Evolutionary conservation across 2,797 vertebrate genomes (phyloP).

Genomic region (Sebastes taczanowskii): DNA sequence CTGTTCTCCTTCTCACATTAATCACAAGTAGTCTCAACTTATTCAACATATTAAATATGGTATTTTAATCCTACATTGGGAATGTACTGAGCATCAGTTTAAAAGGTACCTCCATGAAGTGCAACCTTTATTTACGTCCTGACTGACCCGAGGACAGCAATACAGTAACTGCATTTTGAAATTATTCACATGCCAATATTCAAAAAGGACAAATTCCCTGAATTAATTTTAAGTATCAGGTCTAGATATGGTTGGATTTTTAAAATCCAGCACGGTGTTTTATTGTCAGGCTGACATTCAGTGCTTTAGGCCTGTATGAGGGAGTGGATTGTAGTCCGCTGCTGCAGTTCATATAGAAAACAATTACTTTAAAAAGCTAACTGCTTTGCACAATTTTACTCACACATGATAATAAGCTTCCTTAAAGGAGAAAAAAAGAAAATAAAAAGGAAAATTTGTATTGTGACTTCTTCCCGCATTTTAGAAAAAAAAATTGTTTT

Average conservation of each 20-base stretch:
- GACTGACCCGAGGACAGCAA: constrained; percentile 62
- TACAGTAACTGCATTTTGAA: constrained; percentile 76
- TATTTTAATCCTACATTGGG: constrained; percentile 75
- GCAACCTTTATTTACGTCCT: constrained; percentile 79
- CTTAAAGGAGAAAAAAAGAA: constrained; percentile 89
- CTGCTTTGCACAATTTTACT: constrained; percentile 96
- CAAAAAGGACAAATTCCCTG: constrained; percentile 59
- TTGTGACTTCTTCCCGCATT: constrained; percentile 82
- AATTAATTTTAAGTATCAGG: constrained; percentile 69
- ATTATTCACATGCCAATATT: constrained; percentile 69
- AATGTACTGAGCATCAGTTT: constrained; percentile 78
- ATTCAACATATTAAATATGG: constrained; percentile 79
- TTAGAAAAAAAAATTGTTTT: constrained; percentile 78
- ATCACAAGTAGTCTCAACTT: constrained; percentile 80
- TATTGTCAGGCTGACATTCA: constrained; percentile 87
- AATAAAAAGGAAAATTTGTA: constrained; percentile 72
- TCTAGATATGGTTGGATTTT: constrained; percentile 77
- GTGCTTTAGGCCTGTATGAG: constrained; percentile 85
- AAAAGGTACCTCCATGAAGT: constrained; percentile 74
- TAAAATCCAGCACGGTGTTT: constrained; percentile 80
- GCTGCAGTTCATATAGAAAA: constrained; percentile 80
- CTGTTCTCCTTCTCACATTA: constrained; percentile 78
- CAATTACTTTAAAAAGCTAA: constrained; percentile 83
- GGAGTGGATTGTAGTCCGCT: constrained; percentile 96
- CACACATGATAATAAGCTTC: constrained; percentile 88